phyloP scores from a whole-genome alignment of 2,797 vertebrate genomes.

The Sebastes nivosus region DNA sequence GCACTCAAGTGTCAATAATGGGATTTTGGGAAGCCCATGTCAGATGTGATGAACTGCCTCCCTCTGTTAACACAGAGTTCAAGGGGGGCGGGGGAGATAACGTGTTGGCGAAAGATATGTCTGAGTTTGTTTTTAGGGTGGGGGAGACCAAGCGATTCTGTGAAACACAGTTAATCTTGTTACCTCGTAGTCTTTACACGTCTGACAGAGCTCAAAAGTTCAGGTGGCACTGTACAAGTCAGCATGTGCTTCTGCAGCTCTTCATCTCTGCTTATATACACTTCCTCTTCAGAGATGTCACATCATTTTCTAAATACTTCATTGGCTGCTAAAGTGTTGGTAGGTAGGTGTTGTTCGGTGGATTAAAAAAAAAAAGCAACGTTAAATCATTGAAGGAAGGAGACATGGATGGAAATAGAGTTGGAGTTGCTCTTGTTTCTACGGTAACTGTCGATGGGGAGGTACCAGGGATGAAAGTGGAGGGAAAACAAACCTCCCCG shows the following conservation, averaged over 20 bases:
- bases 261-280: constrained; percentile 64
- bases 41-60: constrained; percentile 64
- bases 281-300: constrained; percentile 64
- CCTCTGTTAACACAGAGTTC: constrained; percentile 38
- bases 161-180: constrained; percentile 57
- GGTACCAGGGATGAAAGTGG: constrained; percentile 84
- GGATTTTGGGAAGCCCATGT: constrained; percentile 67
- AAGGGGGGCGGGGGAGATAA: constrained; percentile 31
- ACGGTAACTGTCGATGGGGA: constrained; percentile 88
- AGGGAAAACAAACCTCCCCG: constrained; percentile 85
- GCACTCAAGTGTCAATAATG: constrained; percentile 62
- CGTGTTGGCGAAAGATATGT: constrained; percentile 40
- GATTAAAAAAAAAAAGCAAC: constrained; percentile 76
- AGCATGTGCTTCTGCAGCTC: constrained; percentile 40
- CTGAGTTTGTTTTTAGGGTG: constrained; percentile 41
- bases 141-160: constrained; percentile 13
- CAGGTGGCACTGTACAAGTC: constrained; percentile 17
- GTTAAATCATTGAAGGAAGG: constrained; percentile 82
- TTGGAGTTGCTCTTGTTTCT: constrained; percentile 89
- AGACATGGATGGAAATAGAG: constrained; percentile 88
- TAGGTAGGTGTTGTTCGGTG: constrained; percentile 67
- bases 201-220: constrained; percentile 53
- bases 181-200: constrained; percentile 34
- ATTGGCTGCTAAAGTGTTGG: constrained; percentile 76
- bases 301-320: constrained; percentile 68